phyloP scores from a whole-genome alignment of 2,797 vertebrate species.

The Acanthiza pusilla region DNA sequence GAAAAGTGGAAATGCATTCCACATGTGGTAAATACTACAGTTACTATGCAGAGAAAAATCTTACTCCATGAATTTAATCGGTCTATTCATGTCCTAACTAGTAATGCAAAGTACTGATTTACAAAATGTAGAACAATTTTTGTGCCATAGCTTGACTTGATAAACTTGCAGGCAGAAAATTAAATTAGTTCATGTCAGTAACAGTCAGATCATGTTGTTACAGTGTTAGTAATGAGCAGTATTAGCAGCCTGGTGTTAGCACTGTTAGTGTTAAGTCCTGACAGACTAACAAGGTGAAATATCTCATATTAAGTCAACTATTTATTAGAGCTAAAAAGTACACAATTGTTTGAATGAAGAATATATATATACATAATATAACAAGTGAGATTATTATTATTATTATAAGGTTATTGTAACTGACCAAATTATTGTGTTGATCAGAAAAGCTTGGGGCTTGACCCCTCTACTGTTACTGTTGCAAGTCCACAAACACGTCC shows the following conservation, averaged over 20 bases:
- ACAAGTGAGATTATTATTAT: neutral
- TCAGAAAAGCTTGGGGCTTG: neutral
- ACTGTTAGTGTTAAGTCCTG: neutral
- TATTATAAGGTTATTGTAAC: neutral
- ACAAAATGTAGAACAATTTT: neutral
- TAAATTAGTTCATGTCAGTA: neutral
- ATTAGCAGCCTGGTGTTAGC: neutral
- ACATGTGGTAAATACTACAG: neutral
- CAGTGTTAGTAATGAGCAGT: neutral
- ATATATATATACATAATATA: neutral
- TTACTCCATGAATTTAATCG: neutral
- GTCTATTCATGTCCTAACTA: neutral
- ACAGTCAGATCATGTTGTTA: neutral
- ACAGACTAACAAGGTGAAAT: neutral
- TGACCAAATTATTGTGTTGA: neutral
- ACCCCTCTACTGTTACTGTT: neutral
- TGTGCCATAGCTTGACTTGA: neutral
- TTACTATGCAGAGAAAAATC: neutral
- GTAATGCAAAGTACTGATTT: neutral
- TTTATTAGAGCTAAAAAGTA: neutral
- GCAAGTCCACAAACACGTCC: neutral
- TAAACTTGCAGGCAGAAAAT: neutral
- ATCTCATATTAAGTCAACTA: neutral
- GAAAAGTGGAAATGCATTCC: slow-evolving; percentile 32
- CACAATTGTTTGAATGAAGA: neutral